These are phyloP conservation scores for Agrochola litura DNA, from an alignment of 2,888 invertebrate genomes.

Conservation along the genomic window DNA sequence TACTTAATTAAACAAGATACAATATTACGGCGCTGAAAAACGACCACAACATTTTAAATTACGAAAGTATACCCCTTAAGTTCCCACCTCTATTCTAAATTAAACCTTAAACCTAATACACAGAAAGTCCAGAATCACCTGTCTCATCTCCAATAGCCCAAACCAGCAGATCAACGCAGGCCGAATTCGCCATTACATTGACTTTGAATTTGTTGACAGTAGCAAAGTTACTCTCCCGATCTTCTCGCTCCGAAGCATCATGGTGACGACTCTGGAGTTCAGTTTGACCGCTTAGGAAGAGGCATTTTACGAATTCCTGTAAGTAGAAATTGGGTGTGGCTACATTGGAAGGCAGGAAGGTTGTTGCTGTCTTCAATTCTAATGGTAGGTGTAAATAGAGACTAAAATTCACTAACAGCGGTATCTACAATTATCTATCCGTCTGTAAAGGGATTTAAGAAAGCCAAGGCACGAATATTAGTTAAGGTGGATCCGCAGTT, in stretches of 20 bases:
- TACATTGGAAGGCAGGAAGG: not conserved
- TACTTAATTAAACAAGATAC: slow-evolving; percentile 5
- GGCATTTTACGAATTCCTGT: slow-evolving; percentile 95
- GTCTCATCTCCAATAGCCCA: slow-evolving; percentile 99
- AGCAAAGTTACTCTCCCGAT: slow-evolving; percentile 94
- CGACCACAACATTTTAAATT: not conserved
- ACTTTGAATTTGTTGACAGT: slow-evolving; percentile 97
- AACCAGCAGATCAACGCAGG: slow-evolving; percentile 98
- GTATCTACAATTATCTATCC: not conserved
- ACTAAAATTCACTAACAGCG: not conserved
- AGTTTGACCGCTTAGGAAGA: slow-evolving; percentile 98
- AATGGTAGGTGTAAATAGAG: not conserved
- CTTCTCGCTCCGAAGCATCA: slow-evolving; percentile 95
- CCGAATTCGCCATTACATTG: slow-evolving; percentile 99
- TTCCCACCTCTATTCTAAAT: not conserved
- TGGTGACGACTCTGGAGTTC: slow-evolving; percentile 97
- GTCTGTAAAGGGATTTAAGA: not conserved
- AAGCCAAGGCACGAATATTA: not conserved
- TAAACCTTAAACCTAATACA: not conserved
- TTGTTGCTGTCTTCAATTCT: not conserved
- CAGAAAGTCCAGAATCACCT: slow-evolving; percentile 89
- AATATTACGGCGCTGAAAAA: slow-evolving; percentile 7
- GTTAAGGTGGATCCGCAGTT: too few species aligned
- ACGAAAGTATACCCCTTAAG: not conserved
- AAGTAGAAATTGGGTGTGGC: slow-evolving; percentile 37